Evolutionary conservation across 2,888 invertebrate genomes (phyloP).

Genomic region (Nemapogon koenigi): DNA sequence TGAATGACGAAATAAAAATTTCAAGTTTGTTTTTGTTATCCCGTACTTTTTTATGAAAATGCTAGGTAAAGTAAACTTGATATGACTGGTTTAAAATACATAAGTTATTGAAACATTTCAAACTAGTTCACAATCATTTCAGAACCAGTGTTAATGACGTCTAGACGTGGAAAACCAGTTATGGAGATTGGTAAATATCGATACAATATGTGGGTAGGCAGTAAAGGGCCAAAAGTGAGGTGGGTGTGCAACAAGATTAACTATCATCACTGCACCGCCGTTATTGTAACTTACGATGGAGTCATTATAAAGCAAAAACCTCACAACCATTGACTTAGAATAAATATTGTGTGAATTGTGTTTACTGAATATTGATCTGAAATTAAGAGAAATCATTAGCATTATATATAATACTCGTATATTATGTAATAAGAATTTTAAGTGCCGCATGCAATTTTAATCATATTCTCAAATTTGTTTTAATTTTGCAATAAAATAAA

Average conservation of each 20-base stretch:
- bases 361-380: constrained; percentile 2
- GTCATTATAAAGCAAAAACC: constrained; percentile 23
- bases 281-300: background rate
- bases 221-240: constrained; percentile 17
- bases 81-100: no score
- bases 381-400: constrained; percentile 13
- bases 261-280: background rate
- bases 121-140: constrained; percentile 6
- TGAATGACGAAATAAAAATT: no score
- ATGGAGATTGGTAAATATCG: constrained; percentile 24
- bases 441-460: no score
- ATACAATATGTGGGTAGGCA: constrained; percentile 22
- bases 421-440: no score
- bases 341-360: background rate
- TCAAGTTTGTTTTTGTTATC: no score
- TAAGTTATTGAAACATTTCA: no score
- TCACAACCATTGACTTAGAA: constrained; percentile 28
- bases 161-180: constrained; percentile 24
- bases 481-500: no score
- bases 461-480: no score
- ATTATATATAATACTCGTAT: constrained; percentile 10
- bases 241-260: constrained; percentile 19
- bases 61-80: no score
- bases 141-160: constrained; percentile 22
- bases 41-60: no score